Conservation (phyloP, 2,113 vertebrate species). For the Otus sunia region DNA sequence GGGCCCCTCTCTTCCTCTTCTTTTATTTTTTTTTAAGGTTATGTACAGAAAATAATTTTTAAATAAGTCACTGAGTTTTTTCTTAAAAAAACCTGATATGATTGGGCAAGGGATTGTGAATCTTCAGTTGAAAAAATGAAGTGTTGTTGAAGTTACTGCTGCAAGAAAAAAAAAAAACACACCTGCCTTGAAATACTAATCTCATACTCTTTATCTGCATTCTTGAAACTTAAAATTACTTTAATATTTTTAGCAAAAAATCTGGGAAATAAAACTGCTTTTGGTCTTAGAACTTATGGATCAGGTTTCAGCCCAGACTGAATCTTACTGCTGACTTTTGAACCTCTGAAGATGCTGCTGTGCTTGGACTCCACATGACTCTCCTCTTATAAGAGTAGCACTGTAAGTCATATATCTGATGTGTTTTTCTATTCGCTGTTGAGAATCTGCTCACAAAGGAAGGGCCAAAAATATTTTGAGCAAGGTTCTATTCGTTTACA, state of each 20-base stretch:
- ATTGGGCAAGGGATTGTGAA: background rate
- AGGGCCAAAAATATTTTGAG: background rate
- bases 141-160: background rate
- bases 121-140: background rate
- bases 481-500: background rate
- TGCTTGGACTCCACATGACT: background rate
- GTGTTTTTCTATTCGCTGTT: background rate
- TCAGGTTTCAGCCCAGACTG: background rate
- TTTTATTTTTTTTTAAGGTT: background rate
- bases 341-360: background rate
- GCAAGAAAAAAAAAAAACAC: background rate
- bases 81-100: background rate
- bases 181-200: background rate
- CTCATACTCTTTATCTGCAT: background rate
- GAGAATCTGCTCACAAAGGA: background rate
- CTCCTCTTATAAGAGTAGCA: background rate
- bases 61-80: background rate
- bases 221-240: background rate
- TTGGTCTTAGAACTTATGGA: background rate
- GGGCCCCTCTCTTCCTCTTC: background rate
- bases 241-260: background rate
- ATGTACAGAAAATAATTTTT: background rate
- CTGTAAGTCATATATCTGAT: background rate
- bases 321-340: background rate
- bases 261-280: background rate